phyloP scores from a whole-genome alignment of 1,140 invertebrate species.

The Sweltsa coloradensis region DNA sequence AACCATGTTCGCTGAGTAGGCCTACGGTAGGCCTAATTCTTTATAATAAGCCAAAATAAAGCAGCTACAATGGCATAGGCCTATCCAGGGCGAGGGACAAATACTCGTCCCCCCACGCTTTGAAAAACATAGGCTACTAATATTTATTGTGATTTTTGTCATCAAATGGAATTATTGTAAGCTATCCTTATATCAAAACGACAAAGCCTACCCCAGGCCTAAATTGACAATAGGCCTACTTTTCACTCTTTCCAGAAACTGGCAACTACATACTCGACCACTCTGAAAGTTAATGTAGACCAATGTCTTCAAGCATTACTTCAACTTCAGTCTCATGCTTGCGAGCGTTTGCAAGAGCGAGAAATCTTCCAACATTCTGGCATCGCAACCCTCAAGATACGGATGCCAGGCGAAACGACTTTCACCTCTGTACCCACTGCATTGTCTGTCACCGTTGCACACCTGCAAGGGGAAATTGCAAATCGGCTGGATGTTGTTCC shows the following conservation, averaged over 20 bases:
- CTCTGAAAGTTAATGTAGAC: slow-evolving; percentile 36
- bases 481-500: slow-evolving; percentile 30
- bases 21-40: no score
- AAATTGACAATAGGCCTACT: slow-evolving; percentile 7
- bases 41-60: no score
- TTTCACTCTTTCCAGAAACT: slow-evolving; percentile 39
- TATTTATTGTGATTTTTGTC: no score
- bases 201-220: no score
- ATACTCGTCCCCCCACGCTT: no score
- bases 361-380: slow-evolving; percentile 48
- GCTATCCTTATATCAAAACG: no score
- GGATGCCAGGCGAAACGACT: slow-evolving; percentile 31
- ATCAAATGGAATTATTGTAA: no score
- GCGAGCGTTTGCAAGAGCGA: slow-evolving; percentile 49
- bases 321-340: slow-evolving; percentile 49
- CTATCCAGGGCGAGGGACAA: no score
- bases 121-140: no score
- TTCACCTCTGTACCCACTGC: slow-evolving; percentile 34
- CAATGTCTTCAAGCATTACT: slow-evolving; percentile 37
- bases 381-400: slow-evolving; percentile 45
- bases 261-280: slow-evolving; percentile 36
- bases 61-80: no score
- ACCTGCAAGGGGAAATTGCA: slow-evolving; percentile 40
- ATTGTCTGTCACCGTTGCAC: slow-evolving; percentile 34
- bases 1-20: no score